Evolutionary conservation across 2,113 vertebrate species (phyloP).

Genomic region (Aptenodytes patagonicus): DNA sequence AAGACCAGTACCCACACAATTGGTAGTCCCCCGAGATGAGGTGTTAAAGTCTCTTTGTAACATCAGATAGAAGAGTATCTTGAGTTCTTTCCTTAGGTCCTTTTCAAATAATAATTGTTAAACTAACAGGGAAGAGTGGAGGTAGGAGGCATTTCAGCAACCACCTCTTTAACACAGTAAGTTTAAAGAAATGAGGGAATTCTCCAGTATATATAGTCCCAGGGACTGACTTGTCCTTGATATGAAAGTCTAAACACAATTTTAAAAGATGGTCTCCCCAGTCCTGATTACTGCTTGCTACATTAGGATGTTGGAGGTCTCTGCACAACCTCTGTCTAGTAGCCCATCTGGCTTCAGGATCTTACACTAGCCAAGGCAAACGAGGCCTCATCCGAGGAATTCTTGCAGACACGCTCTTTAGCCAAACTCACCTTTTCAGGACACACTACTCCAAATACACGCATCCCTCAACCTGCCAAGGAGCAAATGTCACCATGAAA

Average conservation of each 20-base stretch:
- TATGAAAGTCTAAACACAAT: neutral
- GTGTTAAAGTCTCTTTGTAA: neutral
- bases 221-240: neutral
- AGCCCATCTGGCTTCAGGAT: neutral
- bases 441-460: neutral
- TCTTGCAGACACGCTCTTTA: neutral
- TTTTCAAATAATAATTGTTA: neutral
- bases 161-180: neutral
- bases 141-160: neutral
- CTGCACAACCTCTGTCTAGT: neutral
- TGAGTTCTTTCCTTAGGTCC: neutral
- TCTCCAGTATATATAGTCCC: neutral
- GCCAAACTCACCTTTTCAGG: neutral
- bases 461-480: neutral
- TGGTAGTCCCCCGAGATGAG: neutral
- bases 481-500: neutral
- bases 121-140: neutral
- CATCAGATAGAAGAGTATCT: neutral
- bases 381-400: accelerated
- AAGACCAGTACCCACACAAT: neutral
- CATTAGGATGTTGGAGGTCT: neutral
- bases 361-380: neutral
- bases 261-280: neutral
- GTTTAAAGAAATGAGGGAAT: neutral
- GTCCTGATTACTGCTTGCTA: neutral